These are phyloP conservation scores for Drosophila punjabiensis DNA, from an alignment of 1,140 invertebrate genomes.

Conservation along the genomic window DNA sequence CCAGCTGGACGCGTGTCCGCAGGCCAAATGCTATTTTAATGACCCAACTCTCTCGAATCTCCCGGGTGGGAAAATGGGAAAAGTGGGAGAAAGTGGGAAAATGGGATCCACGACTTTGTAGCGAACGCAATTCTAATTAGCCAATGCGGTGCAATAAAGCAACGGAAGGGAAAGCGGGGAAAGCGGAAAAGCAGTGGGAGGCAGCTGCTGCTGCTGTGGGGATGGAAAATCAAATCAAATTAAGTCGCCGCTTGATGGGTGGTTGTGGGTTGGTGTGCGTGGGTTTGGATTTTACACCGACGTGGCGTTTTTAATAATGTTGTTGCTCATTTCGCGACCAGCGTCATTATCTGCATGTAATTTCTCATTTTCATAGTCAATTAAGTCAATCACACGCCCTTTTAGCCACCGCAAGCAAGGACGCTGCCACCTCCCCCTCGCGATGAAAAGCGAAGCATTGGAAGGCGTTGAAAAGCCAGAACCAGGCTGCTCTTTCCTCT, in stretches of 20 bases:
- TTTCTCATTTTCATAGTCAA: constrained; percentile 85
- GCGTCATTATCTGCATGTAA: constrained; percentile 83
- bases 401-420: constrained; percentile 78
- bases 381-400: constrained; percentile 85
- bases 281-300: constrained; percentile 43
- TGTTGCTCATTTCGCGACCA: constrained; percentile 78
- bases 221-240: constrained; percentile 78
- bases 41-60: constrained; percentile 54
- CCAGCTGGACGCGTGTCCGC: constrained; percentile 47
- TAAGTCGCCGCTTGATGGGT: constrained; percentile 68
- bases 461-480: constrained; percentile 14
- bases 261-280: neutral
- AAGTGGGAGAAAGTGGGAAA: constrained; percentile 27
- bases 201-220: constrained; percentile 16
- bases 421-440: neutral
- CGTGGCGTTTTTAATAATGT: constrained; percentile 51
- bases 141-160: constrained; percentile 67
- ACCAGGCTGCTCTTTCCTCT: neutral
- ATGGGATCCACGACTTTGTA: constrained; percentile 17
- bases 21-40: constrained; percentile 73
- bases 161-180: constrained; percentile 38
- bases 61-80: neutral
- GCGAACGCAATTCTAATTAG: constrained; percentile 73
- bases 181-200: constrained; percentile 25
- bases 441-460: constrained; percentile 11